Percentiles rank a stretch among this genome's conserved stretches.
Evolutionary conservation across 2,797 vertebrate species (phyloP).

Genomic region (Cossypha niveicapilla): DNA sequence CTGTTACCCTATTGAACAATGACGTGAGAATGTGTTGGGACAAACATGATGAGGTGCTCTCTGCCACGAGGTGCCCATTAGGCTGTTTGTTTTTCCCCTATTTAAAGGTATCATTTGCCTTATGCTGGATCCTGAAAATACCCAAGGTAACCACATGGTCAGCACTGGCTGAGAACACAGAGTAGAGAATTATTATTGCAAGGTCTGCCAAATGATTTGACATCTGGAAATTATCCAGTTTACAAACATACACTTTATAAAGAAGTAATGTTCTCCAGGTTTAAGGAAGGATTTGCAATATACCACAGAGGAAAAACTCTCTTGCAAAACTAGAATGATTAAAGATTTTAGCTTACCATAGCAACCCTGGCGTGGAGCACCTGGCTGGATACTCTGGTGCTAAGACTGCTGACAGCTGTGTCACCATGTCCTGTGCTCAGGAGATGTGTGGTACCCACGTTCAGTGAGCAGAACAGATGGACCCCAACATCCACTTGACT

Average conservation of each 20-base stretch:
- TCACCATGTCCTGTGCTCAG: background rate
- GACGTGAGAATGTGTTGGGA: slow-evolving; percentile 6
- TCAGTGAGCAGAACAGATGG: background rate
- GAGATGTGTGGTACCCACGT: background rate
- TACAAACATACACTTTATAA: slow-evolving; percentile 9
- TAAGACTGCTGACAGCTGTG: background rate
- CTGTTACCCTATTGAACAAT: background rate
- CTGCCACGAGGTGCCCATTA: background rate
- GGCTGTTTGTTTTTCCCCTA: background rate
- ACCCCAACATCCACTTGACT: background rate
- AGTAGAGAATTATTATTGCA: background rate
- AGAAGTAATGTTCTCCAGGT: slow-evolving; percentile 2
- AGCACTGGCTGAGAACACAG: background rate
- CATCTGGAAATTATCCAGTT: slow-evolving; percentile 48
- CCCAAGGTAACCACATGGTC: background rate
- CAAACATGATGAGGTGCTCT: slow-evolving; percentile 25
- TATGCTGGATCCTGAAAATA: background rate
- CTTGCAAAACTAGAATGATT: background rate
- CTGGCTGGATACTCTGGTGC: background rate
- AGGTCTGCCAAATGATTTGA: background rate
- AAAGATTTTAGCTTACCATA: background rate
- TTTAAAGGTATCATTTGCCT: slow-evolving; percentile 13
- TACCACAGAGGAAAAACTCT: background rate
- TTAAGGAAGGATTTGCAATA: background rate
- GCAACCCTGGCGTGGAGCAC: background rate